Percentiles rank a stretch among this genome's conserved stretches.
phyloP scores from a whole-genome alignment of 2,888 invertebrate species.

The Clepsis dumicolana region DNA sequence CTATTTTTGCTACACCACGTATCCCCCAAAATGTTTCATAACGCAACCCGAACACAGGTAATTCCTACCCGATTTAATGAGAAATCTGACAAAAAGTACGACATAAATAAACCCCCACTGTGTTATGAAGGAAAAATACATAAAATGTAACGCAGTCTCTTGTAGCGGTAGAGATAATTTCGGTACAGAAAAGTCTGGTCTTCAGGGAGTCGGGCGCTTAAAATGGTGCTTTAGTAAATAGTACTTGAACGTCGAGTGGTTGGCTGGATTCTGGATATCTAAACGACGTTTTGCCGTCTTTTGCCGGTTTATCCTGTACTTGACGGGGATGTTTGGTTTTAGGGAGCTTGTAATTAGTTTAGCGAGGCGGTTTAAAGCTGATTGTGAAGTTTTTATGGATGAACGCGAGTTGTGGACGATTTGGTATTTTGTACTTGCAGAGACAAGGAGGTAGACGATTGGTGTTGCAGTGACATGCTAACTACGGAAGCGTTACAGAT shows the following conservation, averaged over 20 bases:
- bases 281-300: constrained; percentile 39
- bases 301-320: constrained; percentile 19
- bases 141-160: constrained; percentile 44
- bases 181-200: constrained; percentile 41
- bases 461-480: too few relatives aligned
- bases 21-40: neutral
- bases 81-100: constrained; percentile 34
- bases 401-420: neutral
- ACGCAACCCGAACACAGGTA: neutral
- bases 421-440: neutral
- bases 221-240: constrained; percentile 44
- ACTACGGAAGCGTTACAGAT: too few relatives aligned
- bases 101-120: constrained; percentile 42
- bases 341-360: neutral
- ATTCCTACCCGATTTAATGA: constrained; percentile 15
- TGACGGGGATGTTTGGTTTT: neutral
- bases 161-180: constrained; percentile 44
- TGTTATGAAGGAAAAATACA: constrained; percentile 41
- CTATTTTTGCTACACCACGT: neutral
- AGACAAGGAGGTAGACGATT: too few relatives aligned
- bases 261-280: constrained; percentile 32
- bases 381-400: constrained; percentile 3
- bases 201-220: constrained; percentile 40
- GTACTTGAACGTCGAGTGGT: constrained; percentile 23
- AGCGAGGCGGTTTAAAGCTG: neutral